These are phyloP conservation scores for Calosoma granatense DNA, from an alignment of 1,140 invertebrate genomes.

Conservation along the genomic window DNA sequence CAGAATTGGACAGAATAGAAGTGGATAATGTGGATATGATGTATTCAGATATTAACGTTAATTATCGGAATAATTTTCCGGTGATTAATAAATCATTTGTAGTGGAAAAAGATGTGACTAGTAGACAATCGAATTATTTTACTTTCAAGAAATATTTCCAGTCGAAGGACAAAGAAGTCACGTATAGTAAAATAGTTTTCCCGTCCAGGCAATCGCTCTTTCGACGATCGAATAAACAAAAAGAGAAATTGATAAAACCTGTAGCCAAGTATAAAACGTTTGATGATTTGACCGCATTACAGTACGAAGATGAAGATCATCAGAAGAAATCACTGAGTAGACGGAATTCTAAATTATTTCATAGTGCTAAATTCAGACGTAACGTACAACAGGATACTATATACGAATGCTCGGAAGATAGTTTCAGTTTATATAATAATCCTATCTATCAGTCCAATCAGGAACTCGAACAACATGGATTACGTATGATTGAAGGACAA, in stretches of 20 bases:
- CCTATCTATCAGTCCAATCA: slow-evolving; percentile 23
- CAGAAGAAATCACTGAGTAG: neutral
- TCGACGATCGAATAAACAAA: neutral
- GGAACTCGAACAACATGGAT: neutral
- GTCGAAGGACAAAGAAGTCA: neutral
- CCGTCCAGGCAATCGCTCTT: neutral
- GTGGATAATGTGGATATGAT: neutral
- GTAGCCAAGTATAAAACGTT: neutral
- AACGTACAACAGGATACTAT: slow-evolving; percentile 30
- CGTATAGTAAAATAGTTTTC: slow-evolving; percentile 1
- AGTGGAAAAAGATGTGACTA: neutral
- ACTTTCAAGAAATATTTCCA: neutral
- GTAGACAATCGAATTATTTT: neutral
- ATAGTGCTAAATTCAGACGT: neutral
- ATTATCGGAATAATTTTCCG: neutral
- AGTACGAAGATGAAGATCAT: neutral
- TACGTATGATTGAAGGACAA: neutral
- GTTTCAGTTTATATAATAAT: slow-evolving; percentile 28
- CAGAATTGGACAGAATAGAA: neutral
- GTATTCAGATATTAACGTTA: slow-evolving; percentile 1
- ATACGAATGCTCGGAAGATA: slow-evolving; percentile 31
- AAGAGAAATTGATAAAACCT: neutral
- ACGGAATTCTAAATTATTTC: neutral
- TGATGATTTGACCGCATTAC: neutral
- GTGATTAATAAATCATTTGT: slow-evolving; percentile 1